Conservation (phyloP, 2,888 invertebrate species). For the Abrostola triplasia region DNA sequence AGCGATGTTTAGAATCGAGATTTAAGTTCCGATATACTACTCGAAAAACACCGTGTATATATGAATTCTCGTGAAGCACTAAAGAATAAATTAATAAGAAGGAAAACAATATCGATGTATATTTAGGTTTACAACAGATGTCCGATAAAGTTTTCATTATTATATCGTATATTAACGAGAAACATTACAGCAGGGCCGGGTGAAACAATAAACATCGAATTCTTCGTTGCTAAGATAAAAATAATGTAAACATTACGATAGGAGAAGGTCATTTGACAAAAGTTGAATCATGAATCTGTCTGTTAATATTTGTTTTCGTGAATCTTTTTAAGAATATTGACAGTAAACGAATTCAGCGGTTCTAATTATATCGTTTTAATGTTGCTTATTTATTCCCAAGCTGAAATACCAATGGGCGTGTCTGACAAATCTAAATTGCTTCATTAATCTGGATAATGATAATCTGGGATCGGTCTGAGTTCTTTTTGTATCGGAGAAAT, state of each 20-base stretch:
- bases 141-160: constrained; percentile 13
- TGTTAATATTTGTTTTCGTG: too few relatives aligned
- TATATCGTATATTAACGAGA: constrained; percentile 18
- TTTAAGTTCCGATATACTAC: constrained; percentile 11
- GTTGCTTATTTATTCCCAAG: background rate
- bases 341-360: background rate
- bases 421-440: too few relatives aligned
- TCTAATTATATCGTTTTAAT: background rate
- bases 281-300: constrained; percentile 3
- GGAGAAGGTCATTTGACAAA: background rate
- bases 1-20: background rate
- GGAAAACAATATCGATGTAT: constrained; percentile 40
- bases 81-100: constrained; percentile 21
- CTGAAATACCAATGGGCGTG: background rate
- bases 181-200: constrained; percentile 17
- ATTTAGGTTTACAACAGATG: constrained; percentile 42
- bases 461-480: too few relatives aligned
- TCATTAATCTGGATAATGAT: too few relatives aligned
- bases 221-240: constrained; percentile 25
- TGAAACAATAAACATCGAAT: constrained; percentile 21
- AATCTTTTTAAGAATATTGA: background rate
- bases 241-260: constrained; percentile 19
- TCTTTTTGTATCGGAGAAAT: too few relatives aligned
- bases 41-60: constrained; percentile 14
- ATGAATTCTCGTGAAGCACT: constrained; percentile 25